Conservation (phyloP, 2,888 invertebrate species). For the Nomada fabriciana region DNA sequence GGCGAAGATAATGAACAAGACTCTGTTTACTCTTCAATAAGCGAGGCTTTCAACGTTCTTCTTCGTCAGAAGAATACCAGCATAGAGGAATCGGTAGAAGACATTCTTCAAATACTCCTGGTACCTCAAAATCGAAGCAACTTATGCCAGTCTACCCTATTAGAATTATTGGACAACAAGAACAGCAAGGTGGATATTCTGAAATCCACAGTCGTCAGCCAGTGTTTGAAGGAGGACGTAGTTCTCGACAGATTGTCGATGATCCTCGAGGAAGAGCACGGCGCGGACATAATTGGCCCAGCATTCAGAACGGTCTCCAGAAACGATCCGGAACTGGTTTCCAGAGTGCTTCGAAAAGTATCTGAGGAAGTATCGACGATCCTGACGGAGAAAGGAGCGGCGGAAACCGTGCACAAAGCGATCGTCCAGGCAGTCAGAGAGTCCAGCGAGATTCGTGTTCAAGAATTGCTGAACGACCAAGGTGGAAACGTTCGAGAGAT, state of each 20-base stretch:
- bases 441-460: constrained; percentile 87
- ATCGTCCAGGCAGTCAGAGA: constrained; percentile 89
- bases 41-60: constrained; percentile 80
- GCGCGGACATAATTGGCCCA: constrained; percentile 86
- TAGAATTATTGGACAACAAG: constrained; percentile 76
- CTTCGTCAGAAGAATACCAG: constrained; percentile 69
- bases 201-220: constrained; percentile 86
- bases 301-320: constrained; percentile 89
- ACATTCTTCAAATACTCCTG: constrained; percentile 76
- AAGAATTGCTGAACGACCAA: constrained; percentile 85
- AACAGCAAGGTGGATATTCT: constrained; percentile 88
- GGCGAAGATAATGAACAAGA: constrained; percentile 60
- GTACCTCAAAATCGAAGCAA: constrained; percentile 77
- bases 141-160: constrained; percentile 76
- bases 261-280: constrained; percentile 86
- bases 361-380: constrained; percentile 87
- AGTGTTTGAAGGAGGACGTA: constrained; percentile 86
- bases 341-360: constrained; percentile 87
- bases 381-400: constrained; percentile 88
- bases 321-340: constrained; percentile 87
- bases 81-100: constrained; percentile 77
- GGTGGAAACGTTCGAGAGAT: constrained; percentile 84
- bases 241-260: constrained; percentile 88
- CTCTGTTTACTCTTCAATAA: constrained; percentile 78
- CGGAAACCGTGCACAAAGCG: constrained; percentile 88